Percentiles rank a stretch among this genome's conserved stretches.
These are phyloP conservation scores for Harpalus rubripes DNA, from an alignment of 2,888 invertebrate species.

Conservation along the genomic window DNA sequence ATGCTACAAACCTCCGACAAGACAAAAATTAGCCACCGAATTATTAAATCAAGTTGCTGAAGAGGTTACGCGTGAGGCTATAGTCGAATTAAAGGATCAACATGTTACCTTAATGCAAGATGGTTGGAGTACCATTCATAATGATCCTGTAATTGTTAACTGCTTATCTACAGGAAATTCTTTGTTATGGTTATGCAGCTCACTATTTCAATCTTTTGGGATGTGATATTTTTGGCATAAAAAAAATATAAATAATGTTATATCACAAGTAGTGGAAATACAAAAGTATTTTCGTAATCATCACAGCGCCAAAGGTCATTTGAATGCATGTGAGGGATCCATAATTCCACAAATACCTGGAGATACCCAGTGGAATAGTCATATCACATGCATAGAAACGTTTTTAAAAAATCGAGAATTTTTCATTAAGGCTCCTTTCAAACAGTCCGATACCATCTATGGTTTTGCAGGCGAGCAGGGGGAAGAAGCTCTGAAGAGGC, in stretches of 20 bases:
- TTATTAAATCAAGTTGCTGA: slow-evolving; percentile 50
- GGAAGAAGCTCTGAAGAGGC: no score
- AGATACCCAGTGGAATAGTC: slow-evolving; percentile 18
- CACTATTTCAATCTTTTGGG: no score
- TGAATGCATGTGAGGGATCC: slow-evolving; percentile 9
- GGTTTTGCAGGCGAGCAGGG: no score
- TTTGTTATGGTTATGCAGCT: no score
- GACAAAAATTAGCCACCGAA: slow-evolving; percentile 52
- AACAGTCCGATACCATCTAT: no score
- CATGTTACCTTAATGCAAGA: slow-evolving; percentile 61
- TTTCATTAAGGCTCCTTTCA: no score
- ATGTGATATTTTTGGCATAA: slow-evolving; percentile 53
- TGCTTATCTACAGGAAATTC: slow-evolving; percentile 59
- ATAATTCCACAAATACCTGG: slow-evolving; percentile 23
- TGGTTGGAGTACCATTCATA: slow-evolving; percentile 60
- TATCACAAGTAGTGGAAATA: no score
- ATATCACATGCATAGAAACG: slow-evolving; percentile 4
- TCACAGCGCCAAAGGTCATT: no score
- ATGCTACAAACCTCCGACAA: slow-evolving; percentile 54
- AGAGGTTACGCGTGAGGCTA: slow-evolving; percentile 29
- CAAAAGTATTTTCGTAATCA: no score
- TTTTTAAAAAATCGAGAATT: slow-evolving; percentile 24
- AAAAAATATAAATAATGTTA: no score
- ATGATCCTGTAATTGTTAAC: slow-evolving; percentile 57
- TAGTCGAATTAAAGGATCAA: slow-evolving; percentile 58